phyloP scores from a whole-genome alignment of 2,888 invertebrate genomes.

The Microchrysa polita region DNA sequence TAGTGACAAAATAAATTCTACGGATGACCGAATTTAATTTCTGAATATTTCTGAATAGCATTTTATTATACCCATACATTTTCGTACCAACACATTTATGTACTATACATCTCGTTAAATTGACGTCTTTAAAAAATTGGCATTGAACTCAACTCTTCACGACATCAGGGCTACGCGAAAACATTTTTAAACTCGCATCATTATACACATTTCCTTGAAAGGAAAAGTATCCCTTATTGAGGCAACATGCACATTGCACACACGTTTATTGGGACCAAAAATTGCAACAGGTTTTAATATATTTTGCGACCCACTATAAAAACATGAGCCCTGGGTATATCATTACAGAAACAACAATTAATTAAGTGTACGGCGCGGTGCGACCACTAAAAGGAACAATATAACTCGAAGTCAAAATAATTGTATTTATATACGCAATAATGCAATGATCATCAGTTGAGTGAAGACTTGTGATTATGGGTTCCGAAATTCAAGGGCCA shows the following conservation, averaged over 20 bases:
- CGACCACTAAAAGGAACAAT: not conserved
- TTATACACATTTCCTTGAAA: not conserved
- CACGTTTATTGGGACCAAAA: not conserved
- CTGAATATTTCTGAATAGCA: too few relatives aligned
- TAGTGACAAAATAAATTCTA: too few relatives aligned
- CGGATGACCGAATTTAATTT: too few relatives aligned
- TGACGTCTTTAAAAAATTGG: too few relatives aligned
- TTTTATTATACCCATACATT: too few relatives aligned
- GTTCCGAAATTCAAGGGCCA: not conserved
- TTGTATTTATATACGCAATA: not conserved
- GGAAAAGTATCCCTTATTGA: not conserved
- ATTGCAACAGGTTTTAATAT: not conserved
- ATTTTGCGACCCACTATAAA: not conserved
- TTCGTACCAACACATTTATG: too few relatives aligned
- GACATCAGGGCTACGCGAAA: too few relatives aligned
- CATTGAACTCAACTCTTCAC: too few relatives aligned
- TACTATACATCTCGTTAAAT: too few relatives aligned
- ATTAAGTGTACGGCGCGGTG: conserved; percentile 1
- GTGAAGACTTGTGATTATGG: not conserved
- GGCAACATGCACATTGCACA: not conserved
- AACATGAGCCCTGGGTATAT: conserved; percentile 18
- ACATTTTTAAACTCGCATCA: too few relatives aligned
- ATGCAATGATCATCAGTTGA: not conserved
- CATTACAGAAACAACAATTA: conserved; percentile 31
- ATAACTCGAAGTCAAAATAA: not conserved